Conservation (phyloP, 2,113 vertebrate species). For the Poecile atricapillus region DNA sequence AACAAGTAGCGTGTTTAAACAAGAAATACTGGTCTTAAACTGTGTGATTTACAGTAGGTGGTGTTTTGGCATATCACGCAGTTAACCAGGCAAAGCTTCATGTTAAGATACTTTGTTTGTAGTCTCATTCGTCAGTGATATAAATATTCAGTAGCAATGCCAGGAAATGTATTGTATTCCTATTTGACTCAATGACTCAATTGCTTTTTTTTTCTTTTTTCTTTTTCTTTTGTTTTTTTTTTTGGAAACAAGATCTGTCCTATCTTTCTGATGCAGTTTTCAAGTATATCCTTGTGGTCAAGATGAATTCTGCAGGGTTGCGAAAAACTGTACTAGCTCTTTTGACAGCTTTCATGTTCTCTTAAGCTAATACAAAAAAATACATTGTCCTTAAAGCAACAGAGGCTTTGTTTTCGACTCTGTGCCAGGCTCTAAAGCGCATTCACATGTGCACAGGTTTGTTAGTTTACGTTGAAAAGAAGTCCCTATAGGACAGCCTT, state of each 20-base stretch:
- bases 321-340: conserved; percentile 24
- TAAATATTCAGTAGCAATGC: conserved; percentile 66
- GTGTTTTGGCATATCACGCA: conserved; percentile 74
- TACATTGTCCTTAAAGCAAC: conserved; percentile 20
- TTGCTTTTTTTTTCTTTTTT: conserved; percentile 29
- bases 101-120: conserved; percentile 70
- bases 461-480: conserved; percentile 65
- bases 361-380: conserved; percentile 1
- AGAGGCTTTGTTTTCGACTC: not conserved
- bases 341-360: conserved; percentile 39
- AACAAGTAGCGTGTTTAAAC: conserved; percentile 76
- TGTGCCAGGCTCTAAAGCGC: not conserved
- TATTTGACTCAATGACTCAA: conserved; percentile 59
- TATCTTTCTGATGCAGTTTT: conserved; percentile 47
- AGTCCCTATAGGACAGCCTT: conserved; percentile 65
- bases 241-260: conserved; percentile 42
- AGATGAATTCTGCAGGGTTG: conserved; percentile 40
- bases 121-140: conserved; percentile 68
- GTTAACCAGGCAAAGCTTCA: conserved; percentile 71
- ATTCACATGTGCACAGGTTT: conserved; percentile 53
- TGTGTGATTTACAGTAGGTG: conserved; percentile 76
- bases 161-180: conserved; percentile 66
- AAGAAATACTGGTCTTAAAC: conserved; percentile 78
- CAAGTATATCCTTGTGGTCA: conserved; percentile 56
- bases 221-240: not conserved